phyloP scores from a whole-genome alignment of 2,797 vertebrate genomes.

The Steatocranus sp. region DNA sequence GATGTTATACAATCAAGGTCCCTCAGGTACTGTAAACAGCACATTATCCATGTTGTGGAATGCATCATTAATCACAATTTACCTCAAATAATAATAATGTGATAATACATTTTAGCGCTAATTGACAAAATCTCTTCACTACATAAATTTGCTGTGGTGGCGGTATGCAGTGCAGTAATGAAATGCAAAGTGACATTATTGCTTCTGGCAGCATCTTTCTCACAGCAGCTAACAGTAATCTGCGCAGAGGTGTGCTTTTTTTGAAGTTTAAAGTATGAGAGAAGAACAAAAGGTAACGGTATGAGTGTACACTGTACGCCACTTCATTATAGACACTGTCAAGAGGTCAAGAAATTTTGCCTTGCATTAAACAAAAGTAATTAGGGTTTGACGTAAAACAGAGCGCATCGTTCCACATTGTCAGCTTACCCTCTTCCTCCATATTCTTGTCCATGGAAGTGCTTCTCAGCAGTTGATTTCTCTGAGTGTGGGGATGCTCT shows the following conservation, averaged over 20 bases:
- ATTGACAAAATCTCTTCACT: conserved; percentile 28
- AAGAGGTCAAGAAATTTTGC: neutral
- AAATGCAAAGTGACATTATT: conserved; percentile 66
- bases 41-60: neutral
- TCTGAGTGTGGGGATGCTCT: neutral
- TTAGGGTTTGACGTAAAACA: neutral
- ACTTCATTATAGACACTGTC: neutral
- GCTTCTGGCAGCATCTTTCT: conserved; percentile 62
- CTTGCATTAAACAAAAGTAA: neutral
- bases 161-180: conserved; percentile 44
- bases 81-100: conserved; percentile 61
- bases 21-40: neutral
- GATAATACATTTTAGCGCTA: conserved; percentile 44
- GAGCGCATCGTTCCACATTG: neutral
- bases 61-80: conserved; percentile 17
- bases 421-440: neutral
- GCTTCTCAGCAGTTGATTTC: neutral
- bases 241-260: neutral
- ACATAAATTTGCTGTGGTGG: conserved; percentile 38
- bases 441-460: neutral
- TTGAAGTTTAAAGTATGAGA: neutral
- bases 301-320: neutral
- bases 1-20: neutral
- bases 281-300: neutral
- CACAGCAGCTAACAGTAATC: neutral